Conservation (phyloP, 2,888 invertebrate species). For the Sminthurides aquaticus region DNA sequence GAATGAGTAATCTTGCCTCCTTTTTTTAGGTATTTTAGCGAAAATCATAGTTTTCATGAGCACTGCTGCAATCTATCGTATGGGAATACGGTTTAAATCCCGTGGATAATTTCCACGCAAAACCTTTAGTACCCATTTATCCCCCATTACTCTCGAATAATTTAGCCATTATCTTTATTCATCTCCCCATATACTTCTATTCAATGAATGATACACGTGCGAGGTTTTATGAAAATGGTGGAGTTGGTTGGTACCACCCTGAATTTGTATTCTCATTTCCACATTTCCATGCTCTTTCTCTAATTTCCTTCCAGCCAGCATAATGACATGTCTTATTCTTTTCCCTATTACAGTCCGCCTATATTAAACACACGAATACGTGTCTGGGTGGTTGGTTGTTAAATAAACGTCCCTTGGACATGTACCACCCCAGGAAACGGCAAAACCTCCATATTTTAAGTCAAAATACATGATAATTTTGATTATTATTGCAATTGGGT, state of each 20-base stretch:
- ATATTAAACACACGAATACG: too few species aligned
- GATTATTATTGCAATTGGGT: too few species aligned
- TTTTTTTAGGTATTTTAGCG: too few species aligned
- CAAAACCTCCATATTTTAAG: too few species aligned
- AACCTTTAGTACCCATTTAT: background rate
- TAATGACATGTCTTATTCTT: background rate
- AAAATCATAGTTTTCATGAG: too few species aligned
- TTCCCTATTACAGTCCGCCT: background rate
- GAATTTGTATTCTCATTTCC: background rate
- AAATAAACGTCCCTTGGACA: too few species aligned
- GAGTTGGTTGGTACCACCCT: background rate
- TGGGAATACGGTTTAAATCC: too few species aligned
- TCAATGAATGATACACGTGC: background rate
- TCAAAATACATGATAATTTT: too few species aligned
- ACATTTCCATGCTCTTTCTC: background rate
- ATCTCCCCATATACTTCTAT: background rate
- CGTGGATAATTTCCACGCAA: background rate
- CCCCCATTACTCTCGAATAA: background rate
- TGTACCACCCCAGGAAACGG: too few species aligned
- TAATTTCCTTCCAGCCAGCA: background rate
- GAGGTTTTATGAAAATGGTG: background rate
- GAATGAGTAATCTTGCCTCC: too few species aligned
- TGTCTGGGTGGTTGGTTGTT: too few species aligned
- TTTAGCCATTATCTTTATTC: background rate
- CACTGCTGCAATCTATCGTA: too few species aligned